These are phyloP conservation scores for Hiodon tergisus DNA, from an alignment of 2,113 vertebrate genomes.

Conservation along the genomic window DNA sequence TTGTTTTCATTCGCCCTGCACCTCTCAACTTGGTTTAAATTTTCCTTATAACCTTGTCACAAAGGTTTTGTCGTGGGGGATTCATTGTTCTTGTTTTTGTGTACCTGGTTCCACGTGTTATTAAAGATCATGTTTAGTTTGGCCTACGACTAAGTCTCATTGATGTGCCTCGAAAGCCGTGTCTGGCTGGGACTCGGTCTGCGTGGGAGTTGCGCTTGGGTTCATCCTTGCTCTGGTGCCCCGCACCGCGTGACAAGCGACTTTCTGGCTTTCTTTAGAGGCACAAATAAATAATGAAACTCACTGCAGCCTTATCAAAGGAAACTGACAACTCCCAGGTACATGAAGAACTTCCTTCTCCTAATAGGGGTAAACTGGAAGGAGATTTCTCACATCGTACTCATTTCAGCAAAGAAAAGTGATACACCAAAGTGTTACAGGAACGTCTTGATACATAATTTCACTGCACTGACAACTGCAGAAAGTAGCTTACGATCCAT, in stretches of 20 bases:
- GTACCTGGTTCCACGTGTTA: no score
- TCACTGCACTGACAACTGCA: not conserved
- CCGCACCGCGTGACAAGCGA: not conserved
- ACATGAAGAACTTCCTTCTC: not conserved
- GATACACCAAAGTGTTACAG: not conserved
- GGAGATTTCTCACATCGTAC: slow-evolving; percentile 4
- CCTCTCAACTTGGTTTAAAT: no score
- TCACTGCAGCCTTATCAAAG: not conserved
- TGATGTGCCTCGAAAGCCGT: no score
- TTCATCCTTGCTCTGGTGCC: not conserved
- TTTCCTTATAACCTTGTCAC: no score
- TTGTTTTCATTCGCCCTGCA: no score
- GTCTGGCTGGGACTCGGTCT: no score
- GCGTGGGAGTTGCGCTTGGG: no score
- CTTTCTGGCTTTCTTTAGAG: not conserved
- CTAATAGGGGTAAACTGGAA: slow-evolving; percentile 6
- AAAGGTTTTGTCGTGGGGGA: no score
- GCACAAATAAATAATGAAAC: not conserved
- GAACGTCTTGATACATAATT: not conserved
- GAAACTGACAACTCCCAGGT: not conserved
- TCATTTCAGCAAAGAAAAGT: not conserved
- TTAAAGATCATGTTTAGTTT: no score
- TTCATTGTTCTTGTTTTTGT: no score
- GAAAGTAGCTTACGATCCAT: not conserved
- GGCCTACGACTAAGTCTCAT: no score